These are phyloP conservation scores for Peucedramus taeniatus DNA, from an alignment of 2,113 vertebrate species.

Conservation along the genomic window DNA sequence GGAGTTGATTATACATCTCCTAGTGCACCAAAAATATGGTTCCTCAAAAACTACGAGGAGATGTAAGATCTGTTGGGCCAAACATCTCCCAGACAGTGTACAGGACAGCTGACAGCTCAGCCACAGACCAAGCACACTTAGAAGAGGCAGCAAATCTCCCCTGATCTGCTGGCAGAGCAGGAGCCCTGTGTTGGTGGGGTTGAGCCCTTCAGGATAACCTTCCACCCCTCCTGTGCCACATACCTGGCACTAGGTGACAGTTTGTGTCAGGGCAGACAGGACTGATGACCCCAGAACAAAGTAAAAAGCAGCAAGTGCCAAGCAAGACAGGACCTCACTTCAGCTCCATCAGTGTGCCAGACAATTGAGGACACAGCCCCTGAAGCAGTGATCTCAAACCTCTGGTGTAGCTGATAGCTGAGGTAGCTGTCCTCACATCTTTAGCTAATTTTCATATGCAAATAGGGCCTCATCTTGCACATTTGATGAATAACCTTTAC, in stretches of 20 bases:
- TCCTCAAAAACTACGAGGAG: neutral
- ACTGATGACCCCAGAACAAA: neutral
- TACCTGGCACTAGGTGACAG: neutral
- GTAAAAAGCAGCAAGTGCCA: neutral
- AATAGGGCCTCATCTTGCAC: neutral
- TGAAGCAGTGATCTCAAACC: accelerated
- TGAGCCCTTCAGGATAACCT: neutral
- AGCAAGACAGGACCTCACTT: neutral
- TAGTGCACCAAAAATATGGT: neutral
- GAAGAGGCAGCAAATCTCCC: neutral
- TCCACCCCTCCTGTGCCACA: neutral
- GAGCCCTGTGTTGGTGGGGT: neutral
- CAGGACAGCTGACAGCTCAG: neutral
- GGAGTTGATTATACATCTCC: neutral
- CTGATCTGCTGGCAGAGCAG: neutral
- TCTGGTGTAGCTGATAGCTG: neutral
- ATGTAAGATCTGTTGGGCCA: neutral
- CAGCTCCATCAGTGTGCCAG: neutral
- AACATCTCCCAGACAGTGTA: neutral
- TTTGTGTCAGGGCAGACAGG: neutral
- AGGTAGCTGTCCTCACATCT: neutral
- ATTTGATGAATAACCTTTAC: neutral
- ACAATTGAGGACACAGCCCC: neutral
- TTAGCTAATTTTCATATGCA: neutral
- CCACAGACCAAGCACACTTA: neutral